phyloP scores from a whole-genome alignment of 2,113 vertebrate genomes.

The Sigmodon hispidus region DNA sequence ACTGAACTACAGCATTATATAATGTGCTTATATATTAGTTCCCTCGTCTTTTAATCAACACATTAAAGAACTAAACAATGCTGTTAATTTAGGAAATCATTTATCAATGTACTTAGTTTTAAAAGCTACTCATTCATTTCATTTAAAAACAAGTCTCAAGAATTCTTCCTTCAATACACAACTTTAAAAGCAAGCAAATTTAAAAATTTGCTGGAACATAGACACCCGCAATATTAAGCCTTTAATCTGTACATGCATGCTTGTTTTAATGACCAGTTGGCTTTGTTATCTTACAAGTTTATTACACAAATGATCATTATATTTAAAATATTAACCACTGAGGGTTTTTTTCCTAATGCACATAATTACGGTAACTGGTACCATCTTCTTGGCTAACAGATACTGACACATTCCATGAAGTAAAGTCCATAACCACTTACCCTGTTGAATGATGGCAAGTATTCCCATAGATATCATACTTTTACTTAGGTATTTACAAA shows the following conservation, averaged over 20 bases:
- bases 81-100: slow-evolving; percentile 36
- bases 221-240: slow-evolving; percentile 11
- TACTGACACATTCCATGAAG: not conserved
- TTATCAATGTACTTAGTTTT: slow-evolving; percentile 27
- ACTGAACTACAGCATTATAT: not conserved
- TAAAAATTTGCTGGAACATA: not conserved
- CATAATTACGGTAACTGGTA: slow-evolving; percentile 44
- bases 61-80: not conserved
- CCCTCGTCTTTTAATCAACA: slow-evolving; percentile 48
- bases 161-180: not conserved
- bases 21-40: not conserved
- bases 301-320: slow-evolving; percentile 26
- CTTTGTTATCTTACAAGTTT: slow-evolving; percentile 2
- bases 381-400: not conserved
- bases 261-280: not conserved
- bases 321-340: slow-evolving; percentile 64
- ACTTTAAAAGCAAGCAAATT: slow-evolving; percentile 55
- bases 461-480: not conserved
- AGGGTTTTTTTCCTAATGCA: not conserved
- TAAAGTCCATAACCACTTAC: not conserved
- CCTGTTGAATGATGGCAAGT: not conserved
- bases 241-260: not conserved
- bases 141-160: slow-evolving; percentile 52
- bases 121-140: slow-evolving; percentile 35
- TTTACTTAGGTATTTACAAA: slow-evolving; percentile 37